phyloP scores from a whole-genome alignment of 2,797 vertebrate genomes.

The Acipenser ruthenus region DNA sequence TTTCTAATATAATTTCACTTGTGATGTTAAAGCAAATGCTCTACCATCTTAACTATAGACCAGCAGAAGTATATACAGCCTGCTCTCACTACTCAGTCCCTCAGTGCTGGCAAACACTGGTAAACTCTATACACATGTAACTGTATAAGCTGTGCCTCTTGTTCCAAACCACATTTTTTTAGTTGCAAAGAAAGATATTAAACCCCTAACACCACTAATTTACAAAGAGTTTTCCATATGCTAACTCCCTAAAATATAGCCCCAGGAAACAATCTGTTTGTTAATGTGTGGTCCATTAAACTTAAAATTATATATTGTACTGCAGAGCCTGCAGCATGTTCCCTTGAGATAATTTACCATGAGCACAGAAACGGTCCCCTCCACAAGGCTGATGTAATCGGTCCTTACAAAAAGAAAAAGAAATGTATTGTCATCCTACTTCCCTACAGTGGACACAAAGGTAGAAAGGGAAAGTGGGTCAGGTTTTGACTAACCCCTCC shows the following conservation, averaged over 20 bases:
- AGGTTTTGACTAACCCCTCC: constrained; percentile 63
- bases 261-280: constrained; percentile 9
- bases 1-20: too few species aligned
- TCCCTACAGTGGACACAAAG: constrained; percentile 61
- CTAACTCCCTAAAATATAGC: constrained; percentile 3
- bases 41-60: too few species aligned
- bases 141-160: neutral
- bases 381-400: constrained; percentile 2
- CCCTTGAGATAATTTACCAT: neutral
- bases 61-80: too few species aligned
- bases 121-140: too few species aligned
- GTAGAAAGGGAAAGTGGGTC: constrained; percentile 69
- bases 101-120: too few species aligned
- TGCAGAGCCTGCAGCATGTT: neutral
- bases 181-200: neutral
- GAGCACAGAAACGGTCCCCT: constrained; percentile 1
- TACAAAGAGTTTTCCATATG: constrained; percentile 3
- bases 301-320: constrained; percentile 10
- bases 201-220: neutral
- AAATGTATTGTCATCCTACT: constrained; percentile 27
- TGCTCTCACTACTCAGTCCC: too few species aligned
- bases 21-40: too few species aligned
- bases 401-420: constrained; percentile 8
- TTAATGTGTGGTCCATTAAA: constrained; percentile 8
- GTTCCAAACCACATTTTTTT: constrained; percentile 2